A percentile compares a stretch with the other conserved stretches of the same genome.
Evolutionary conservation across 2,113 vertebrate genomes (phyloP).

Genomic region (Fregata magnificens): DNA sequence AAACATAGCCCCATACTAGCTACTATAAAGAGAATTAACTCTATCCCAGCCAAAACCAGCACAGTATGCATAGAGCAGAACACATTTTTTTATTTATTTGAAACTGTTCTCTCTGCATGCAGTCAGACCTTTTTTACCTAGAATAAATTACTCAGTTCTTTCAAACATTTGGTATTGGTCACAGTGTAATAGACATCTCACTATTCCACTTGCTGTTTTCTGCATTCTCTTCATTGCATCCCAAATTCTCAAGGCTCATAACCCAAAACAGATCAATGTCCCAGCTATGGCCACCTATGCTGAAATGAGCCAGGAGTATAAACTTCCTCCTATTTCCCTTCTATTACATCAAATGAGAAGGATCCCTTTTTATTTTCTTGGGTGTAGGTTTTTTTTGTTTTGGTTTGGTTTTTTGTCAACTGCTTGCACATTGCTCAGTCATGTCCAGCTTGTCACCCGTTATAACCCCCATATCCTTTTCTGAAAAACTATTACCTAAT

Average conservation of each 20-base stretch:
- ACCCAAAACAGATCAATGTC: not conserved
- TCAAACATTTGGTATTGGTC: not conserved
- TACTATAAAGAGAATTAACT: too few species aligned
- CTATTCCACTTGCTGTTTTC: not conserved
- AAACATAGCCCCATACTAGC: too few species aligned
- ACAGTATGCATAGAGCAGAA: not conserved
- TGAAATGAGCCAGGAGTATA: not conserved
- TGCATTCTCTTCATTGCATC: not conserved
- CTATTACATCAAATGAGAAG: not conserved
- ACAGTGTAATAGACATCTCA: not conserved
- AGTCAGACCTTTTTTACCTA: not conserved
- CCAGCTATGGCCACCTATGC: not conserved
- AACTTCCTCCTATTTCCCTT: not conserved
- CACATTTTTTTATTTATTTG: not conserved
- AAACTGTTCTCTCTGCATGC: not conserved
- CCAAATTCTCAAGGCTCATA: not conserved
- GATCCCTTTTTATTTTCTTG: not conserved
- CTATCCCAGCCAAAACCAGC: too few species aligned
- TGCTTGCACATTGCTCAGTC: not conserved
- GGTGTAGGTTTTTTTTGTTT: not conserved
- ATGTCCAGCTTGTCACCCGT: not conserved
- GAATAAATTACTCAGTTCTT: not conserved
- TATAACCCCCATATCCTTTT: not conserved
- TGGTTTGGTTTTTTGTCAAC: not conserved
- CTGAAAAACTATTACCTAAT: not conserved